Evolutionary conservation across 2,888 invertebrate species (phyloP).

Genomic region (Automeris io): DNA sequence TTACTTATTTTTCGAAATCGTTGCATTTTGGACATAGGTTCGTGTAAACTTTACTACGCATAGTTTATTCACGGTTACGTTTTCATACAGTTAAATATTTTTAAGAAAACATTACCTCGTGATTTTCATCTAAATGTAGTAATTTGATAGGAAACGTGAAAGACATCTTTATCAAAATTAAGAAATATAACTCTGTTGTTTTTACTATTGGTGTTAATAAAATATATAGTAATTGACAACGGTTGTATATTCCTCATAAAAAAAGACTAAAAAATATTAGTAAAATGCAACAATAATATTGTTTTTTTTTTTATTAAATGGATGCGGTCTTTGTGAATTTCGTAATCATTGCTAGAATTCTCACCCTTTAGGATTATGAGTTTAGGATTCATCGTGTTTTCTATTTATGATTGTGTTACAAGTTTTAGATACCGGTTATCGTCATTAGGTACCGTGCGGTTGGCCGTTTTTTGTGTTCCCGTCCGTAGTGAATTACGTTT

Average conservation of each 20-base stretch:
- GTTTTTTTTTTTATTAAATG: constrained; percentile 8
- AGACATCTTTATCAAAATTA: background rate
- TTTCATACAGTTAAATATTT: constrained; percentile 16
- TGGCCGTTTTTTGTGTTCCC: constrained; percentile 63
- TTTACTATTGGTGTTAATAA: constrained; percentile 29
- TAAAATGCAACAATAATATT: background rate
- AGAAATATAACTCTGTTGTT: constrained; percentile 26
- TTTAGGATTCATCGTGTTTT: constrained; percentile 13
- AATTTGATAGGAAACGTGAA: background rate
- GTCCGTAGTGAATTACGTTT: constrained; percentile 65
- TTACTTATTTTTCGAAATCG: background rate
- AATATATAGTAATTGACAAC: constrained; percentile 35
- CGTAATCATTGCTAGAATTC: constrained; percentile 17
- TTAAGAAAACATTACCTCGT: constrained; percentile 22
- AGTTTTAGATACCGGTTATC: too few species aligned
- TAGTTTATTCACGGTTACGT: constrained; percentile 19
- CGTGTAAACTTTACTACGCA: background rate
- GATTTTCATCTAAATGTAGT: constrained; percentile 12
- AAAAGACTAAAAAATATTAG: background rate
- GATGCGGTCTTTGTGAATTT: constrained; percentile 8
- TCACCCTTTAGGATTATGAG: constrained; percentile 13
- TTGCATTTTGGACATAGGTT: too few species aligned
- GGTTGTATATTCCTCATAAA: constrained; percentile 13
- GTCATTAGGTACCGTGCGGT: constrained; percentile 40
- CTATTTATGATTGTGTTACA: too few species aligned